A percentile compares a stretch with the other conserved stretches of the same genome.
phyloP scores from a whole-genome alignment of 1,140 invertebrate genomes.

The Macrobrachium rosenbergii region DNA sequence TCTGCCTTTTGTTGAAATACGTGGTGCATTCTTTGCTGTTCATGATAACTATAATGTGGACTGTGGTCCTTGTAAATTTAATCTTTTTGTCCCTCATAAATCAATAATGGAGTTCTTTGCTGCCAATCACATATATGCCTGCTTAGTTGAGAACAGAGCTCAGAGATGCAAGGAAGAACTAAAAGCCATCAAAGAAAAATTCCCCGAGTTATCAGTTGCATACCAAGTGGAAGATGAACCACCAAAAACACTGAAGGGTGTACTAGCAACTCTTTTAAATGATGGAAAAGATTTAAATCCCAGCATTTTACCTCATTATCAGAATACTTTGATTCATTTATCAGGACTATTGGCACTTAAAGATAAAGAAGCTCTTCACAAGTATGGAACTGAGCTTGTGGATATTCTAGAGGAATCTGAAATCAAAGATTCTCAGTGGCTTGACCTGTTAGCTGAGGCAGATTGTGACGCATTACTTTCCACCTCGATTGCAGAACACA shows the following conservation, averaged over 20 bases:
- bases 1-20: slow-evolving; percentile 20
- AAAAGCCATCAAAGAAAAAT: not conserved
- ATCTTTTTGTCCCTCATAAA: slow-evolving; percentile 40
- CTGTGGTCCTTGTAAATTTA: not conserved
- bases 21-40: slow-evolving; percentile 24
- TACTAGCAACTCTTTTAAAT: too few relatives aligned
- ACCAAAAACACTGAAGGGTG: too few relatives aligned
- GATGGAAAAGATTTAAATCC: not conserved
- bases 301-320: slow-evolving; percentile 20
- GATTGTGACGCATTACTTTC: slow-evolving; percentile 3
- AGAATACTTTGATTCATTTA: slow-evolving; percentile 41
- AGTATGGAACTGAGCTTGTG: slow-evolving; percentile 30
- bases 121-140: slow-evolving; percentile 10
- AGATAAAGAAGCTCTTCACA: not conserved
- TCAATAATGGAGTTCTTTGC: slow-evolving; percentile 53
- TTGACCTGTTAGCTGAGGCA: slow-evolving; percentile 43
- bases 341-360: slow-evolving; percentile 34
- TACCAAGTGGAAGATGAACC: too few relatives aligned
- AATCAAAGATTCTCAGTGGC: slow-evolving; percentile 29
- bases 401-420: not conserved
- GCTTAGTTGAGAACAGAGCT: not conserved
- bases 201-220: not conserved
- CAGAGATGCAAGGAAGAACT: not conserved
- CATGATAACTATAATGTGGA: slow-evolving; percentile 3
- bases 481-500: not conserved